Base-by-base conservation (phyloP, 2,888 invertebrate species). In the Dichetophora obliterata region DNA sequence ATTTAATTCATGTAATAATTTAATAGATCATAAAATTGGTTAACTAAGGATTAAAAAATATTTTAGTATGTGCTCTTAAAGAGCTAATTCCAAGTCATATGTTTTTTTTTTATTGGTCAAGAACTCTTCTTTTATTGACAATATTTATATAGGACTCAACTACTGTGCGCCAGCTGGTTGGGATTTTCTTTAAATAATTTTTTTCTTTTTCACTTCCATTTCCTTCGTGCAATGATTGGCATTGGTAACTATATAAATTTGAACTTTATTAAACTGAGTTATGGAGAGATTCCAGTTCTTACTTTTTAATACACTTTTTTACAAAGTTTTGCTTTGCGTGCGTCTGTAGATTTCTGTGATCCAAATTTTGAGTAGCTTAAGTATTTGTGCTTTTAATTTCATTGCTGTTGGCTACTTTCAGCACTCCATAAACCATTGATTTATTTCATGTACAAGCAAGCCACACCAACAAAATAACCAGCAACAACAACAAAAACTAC, bases 341-440 rank as follows among this genome's bases (percentile, higher is more conserved):
- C 1, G 0, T 43, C 1, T 43, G 43, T 3, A 6, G 14, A 4
- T 14, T 43, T 24, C 34, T 8, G 14, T 37, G 63, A 22, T 24
- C 2, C 9, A 14, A 6, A 11, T 24, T 50, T 16, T 50, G 16
- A n/a, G 31, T 19, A n/a, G 66, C 52, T 66, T 52, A n/a, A 52
- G 61, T 34, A 16, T 34, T 74, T 65, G 19, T 37, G 43, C 11
- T 69, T n/a, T 5, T 16, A 72, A 76, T 34, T 78, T 63, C 43
- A 43, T 54, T 54, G 54, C 22, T 54, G 54, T 22, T 19, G 54
- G 24, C 27, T 61, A 61, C 22, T 66, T 43, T 66, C 27, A 24
- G 27, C 59, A 59, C 59, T 59, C 9, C 59, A 59, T 59, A 59
- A 59, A 59, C 14, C 59, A 59, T 22, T 59, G 59, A 59, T 59